Base-by-base conservation (phyloP, 2,113 vertebrate genomes). In the Nettapus auritus region DNA sequence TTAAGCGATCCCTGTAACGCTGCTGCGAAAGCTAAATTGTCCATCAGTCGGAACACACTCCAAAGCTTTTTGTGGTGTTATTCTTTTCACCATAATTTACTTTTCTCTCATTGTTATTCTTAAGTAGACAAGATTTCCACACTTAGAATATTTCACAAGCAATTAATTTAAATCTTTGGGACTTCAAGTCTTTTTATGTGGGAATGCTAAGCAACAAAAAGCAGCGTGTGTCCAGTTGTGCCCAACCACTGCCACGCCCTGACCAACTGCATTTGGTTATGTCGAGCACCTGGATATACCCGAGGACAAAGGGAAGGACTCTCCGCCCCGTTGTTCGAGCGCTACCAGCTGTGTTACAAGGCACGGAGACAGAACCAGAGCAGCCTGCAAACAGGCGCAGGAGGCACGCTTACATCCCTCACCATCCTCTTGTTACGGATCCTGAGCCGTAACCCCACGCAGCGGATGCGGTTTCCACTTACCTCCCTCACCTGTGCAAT, bases 41-140 rank as follows among this genome's bases (percentile, higher is more conserved):
- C 59, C 85, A 79, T 62, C 91, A 80, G 50, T 4, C 76, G 13
- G 29, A 91, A 86, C 3, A 52, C 11, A 26, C 55, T 86, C 82
- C 86, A 83, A 94, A 94, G 79, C 64, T 90, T 93, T 84, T 68
- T 70, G 56, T 77, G 80, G 68, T 67, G 56, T 28, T 86, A 59
- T 50, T 88, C 71, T 80, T 88, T 59, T 46, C 62, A 76, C 53
- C 8, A 34, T 79, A 13, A 91, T 85, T 91, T 68, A 55, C 29
- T 91, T 90, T 53, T 44, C 36, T 50, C 67, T 81, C 63, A 69
- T n/a, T 89, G 59, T 82, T 93, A 74, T 66, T 83, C 55, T 74
- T 56, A 82, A 83, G 40, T 5, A 79, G 55, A 80, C 75, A 88
- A 74, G 53, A 80, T 44, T 82, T 74, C 71, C 64, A 83, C 50